These are phyloP conservation scores for Papilio elwesi DNA, from an alignment of 2,888 invertebrate species.

Conservation along the genomic window DNA sequence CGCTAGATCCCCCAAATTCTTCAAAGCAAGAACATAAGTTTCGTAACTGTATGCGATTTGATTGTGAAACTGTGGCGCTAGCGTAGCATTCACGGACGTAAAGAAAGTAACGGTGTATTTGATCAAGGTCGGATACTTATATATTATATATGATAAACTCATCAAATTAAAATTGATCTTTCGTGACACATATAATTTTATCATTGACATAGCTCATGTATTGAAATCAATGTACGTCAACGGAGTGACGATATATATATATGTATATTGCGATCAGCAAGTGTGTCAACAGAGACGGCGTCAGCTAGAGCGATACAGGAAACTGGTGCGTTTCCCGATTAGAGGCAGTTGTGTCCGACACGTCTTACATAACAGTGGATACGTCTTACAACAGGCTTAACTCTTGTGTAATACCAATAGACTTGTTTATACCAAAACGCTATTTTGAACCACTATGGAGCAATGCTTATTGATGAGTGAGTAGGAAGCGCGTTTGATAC, in stretches of 20 bases:
- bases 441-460: conserved; percentile 4
- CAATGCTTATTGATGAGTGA: not conserved
- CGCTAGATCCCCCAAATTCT: too few relatives aligned
- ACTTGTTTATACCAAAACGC: not conserved
- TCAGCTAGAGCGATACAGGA: conserved; percentile 21
- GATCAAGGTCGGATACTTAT: too few relatives aligned
- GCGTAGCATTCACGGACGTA: too few relatives aligned
- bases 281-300: not conserved
- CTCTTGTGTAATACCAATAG: conserved; percentile 29
- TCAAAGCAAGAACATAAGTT: too few relatives aligned
- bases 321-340: conserved; percentile 26
- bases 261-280: not conserved
- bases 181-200: too few relatives aligned
- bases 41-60: too few relatives aligned
- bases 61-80: too few relatives aligned
- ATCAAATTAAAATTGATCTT: too few relatives aligned
- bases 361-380: conserved; percentile 12
- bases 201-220: not conserved
- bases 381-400: conserved; percentile 13
- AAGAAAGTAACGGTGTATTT: too few relatives aligned
- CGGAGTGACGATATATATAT: not conserved
- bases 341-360: conserved; percentile 26
- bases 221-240: not conserved
- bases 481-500: not conserved
- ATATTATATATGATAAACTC: too few relatives aligned